These are phyloP conservation scores for Habroteleia sp. DNA, from an alignment of 2,888 invertebrate species.

Conservation along the genomic window DNA sequence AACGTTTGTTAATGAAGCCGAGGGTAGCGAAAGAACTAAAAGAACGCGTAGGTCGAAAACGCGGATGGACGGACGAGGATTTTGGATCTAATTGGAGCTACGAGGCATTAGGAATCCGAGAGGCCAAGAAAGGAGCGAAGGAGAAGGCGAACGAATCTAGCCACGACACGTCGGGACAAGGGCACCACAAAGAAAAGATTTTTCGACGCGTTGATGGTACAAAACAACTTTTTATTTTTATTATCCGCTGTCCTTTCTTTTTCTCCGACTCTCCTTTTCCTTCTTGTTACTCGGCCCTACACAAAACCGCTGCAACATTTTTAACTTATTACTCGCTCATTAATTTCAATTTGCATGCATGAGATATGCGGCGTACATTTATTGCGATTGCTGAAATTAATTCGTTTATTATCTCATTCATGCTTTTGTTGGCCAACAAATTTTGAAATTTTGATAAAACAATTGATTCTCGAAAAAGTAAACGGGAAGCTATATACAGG, in stretches of 20 bases:
- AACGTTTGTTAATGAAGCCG: slow-evolving; percentile 81
- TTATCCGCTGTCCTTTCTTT: slow-evolving; percentile 11
- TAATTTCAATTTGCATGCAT: slow-evolving; percentile 62
- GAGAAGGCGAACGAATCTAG: slow-evolving; percentile 56
- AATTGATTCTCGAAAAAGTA: no score
- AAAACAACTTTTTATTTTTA: slow-evolving; percentile 8
- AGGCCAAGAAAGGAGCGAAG: slow-evolving; percentile 56
- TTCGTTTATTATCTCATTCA: slow-evolving; percentile 51
- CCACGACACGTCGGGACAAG: slow-evolving; percentile 58
- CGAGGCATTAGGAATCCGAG: slow-evolving; percentile 76
- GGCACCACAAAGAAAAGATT: slow-evolving; percentile 62
- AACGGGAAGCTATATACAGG: no score
- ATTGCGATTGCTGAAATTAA: slow-evolving; percentile 58
- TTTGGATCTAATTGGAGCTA: slow-evolving; percentile 80
- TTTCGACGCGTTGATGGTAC: slow-evolving; percentile 52
- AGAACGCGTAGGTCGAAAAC: slow-evolving; percentile 69
- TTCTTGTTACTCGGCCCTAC: slow-evolving; percentile 15
- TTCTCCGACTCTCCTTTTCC: slow-evolving; percentile 7
- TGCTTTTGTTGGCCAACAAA: slow-evolving; percentile 39
- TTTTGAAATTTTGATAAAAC: slow-evolving; percentile 39
- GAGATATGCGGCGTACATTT: slow-evolving; percentile 49
- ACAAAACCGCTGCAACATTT: slow-evolving; percentile 41
- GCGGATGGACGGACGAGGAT: slow-evolving; percentile 70
- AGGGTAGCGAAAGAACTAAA: slow-evolving; percentile 70
- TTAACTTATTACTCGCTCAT: slow-evolving; percentile 59